These are phyloP conservation scores for Melipona beecheii DNA, from an alignment of 2,888 invertebrate genomes.

Conservation along the genomic window DNA sequence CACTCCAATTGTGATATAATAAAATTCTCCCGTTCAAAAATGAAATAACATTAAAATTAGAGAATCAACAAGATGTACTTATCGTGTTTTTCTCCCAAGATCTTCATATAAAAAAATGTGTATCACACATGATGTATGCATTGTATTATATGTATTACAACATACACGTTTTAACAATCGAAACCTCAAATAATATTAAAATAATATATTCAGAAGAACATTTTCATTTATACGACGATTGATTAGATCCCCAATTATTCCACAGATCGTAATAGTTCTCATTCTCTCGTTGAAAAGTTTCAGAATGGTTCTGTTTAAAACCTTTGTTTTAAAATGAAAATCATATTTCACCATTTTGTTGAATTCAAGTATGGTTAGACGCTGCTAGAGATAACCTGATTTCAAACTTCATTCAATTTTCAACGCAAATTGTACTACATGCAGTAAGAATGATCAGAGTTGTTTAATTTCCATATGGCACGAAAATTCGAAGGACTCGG, in stretches of 20 bases:
- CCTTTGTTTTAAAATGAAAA: not conserved
- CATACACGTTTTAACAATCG: too few species aligned
- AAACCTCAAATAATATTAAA: too few species aligned
- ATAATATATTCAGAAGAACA: not conserved
- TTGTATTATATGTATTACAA: too few species aligned
- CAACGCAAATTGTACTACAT: not conserved
- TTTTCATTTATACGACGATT: not conserved
- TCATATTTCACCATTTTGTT: not conserved
- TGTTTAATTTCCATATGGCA: not conserved
- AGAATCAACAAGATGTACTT: not conserved
- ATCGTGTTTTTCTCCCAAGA: not conserved
- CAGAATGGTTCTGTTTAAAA: not conserved
- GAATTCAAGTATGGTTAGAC: not conserved
- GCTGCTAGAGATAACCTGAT: not conserved
- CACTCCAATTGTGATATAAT: not conserved
- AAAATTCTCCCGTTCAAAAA: not conserved
- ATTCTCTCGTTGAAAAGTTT: not conserved
- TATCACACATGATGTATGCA: too few species aligned
- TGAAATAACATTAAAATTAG: not conserved
- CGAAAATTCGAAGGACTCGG: slow-evolving; percentile 5
- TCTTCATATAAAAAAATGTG: not conserved
- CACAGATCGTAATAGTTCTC: too few species aligned
- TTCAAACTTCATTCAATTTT: slow-evolving; percentile 25
- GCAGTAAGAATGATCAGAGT: slow-evolving; percentile 10
- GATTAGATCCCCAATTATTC: not conserved